These are phyloP conservation scores for Otocyon megalotis DNA, from an alignment of 2,113 vertebrate genomes.

Conservation along the genomic window DNA sequence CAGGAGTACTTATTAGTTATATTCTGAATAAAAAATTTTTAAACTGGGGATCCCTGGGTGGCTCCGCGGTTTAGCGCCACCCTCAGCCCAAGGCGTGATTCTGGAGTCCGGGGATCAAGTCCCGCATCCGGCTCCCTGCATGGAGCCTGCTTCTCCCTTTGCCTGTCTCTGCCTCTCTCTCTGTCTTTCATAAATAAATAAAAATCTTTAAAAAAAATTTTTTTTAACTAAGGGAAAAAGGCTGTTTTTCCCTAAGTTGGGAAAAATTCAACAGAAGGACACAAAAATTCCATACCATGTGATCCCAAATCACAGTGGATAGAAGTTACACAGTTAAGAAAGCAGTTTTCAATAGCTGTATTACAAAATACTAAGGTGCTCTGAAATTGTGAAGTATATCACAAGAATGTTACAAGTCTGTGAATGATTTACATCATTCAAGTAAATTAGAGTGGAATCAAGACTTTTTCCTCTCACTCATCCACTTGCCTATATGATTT, in stretches of 20 bases:
- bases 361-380: neutral
- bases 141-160: too few relatives aligned
- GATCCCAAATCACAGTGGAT: neutral
- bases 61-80: too few relatives aligned
- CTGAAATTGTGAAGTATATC: slow-evolving; percentile 27
- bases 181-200: too few relatives aligned
- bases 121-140: too few relatives aligned
- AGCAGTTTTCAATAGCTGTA: slow-evolving; percentile 11
- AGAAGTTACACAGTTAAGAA: slow-evolving; percentile 19
- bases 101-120: too few relatives aligned
- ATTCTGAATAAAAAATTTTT: neutral
- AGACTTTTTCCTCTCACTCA: neutral
- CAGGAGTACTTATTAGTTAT: neutral
- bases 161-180: too few relatives aligned
- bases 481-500: neutral
- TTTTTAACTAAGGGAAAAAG: slow-evolving; percentile 13
- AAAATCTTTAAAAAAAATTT: neutral
- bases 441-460: neutral
- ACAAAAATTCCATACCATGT: slow-evolving; percentile 23
- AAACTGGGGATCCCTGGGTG: neutral
- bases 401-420: neutral
- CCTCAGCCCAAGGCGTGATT: too few relatives aligned
- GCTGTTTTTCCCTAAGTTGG: neutral
- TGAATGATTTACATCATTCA: neutral
- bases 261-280: slow-evolving; percentile 16